These are phyloP conservation scores for Hozukius guyotensis DNA, from an alignment of 2,797 vertebrate genomes.

Conservation along the genomic window DNA sequence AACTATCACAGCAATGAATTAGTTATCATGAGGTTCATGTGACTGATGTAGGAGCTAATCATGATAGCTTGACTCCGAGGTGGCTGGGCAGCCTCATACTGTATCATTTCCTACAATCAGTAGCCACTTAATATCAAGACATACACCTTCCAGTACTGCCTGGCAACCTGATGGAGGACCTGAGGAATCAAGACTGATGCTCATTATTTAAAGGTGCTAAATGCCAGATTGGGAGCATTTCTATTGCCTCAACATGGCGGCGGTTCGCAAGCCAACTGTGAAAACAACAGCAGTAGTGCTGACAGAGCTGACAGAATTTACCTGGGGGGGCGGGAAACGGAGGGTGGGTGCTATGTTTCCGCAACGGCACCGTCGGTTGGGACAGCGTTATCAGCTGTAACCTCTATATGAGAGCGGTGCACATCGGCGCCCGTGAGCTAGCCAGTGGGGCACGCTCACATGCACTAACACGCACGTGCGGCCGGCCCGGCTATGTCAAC, in stretches of 20 bases:
- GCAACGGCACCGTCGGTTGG: too few relatives aligned
- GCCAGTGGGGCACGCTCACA: too few relatives aligned
- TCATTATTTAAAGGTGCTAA: slow-evolving; percentile 26
- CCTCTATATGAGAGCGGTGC: too few relatives aligned
- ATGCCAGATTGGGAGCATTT: not conserved
- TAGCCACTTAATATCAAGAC: slow-evolving; percentile 57
- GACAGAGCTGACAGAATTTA: too few relatives aligned
- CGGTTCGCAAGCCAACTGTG: not conserved
- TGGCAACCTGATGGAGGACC: slow-evolving; percentile 31
- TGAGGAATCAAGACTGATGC: slow-evolving; percentile 22
- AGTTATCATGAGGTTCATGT: slow-evolving; percentile 30
- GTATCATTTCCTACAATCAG: slow-evolving; percentile 67
- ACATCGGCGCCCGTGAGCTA: too few relatives aligned
- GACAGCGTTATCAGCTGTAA: too few relatives aligned
- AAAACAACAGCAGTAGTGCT: too few relatives aligned
- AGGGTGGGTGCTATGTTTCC: too few relatives aligned
- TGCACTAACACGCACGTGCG: too few relatives aligned
- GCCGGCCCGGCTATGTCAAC: too few relatives aligned
- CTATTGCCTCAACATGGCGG: not conserved
- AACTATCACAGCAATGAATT: slow-evolving; percentile 24
- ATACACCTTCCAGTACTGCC: slow-evolving; percentile 32
- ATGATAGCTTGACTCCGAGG: slow-evolving; percentile 40
- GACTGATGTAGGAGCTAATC: slow-evolving; percentile 54
- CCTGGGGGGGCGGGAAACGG: too few relatives aligned
- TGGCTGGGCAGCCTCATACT: slow-evolving; percentile 15